Conservation (phyloP, 2,888 invertebrate genomes). For the Cremastinae sp. region DNA sequence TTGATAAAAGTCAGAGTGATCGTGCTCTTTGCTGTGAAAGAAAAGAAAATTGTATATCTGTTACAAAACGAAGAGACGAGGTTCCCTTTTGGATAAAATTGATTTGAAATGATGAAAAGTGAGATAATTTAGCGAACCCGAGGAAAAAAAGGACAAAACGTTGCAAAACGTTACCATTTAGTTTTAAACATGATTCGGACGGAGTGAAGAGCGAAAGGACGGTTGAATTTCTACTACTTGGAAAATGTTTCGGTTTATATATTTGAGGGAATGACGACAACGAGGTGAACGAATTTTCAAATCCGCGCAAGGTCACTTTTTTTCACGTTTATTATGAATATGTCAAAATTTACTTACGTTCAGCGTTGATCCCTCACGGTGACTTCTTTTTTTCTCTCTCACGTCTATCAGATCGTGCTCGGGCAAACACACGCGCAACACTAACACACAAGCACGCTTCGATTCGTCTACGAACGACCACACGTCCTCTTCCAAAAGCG, state of each 20-base stretch:
- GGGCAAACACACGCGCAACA: constrained; percentile 61
- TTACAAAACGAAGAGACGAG: neutral
- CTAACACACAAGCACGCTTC: constrained; percentile 57
- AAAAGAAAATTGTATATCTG: constrained; percentile 51
- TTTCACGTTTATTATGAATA: constrained; percentile 57
- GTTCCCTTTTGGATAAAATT: neutral
- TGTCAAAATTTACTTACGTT: constrained; percentile 68
- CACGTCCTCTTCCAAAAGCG: constrained; percentile 44
- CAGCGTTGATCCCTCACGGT: constrained; percentile 64
- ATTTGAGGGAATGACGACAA: constrained; percentile 32
- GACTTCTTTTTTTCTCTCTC: constrained; percentile 70
- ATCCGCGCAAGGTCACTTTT: constrained; percentile 64
- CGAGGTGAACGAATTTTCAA: constrained; percentile 39
- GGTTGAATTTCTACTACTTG: constrained; percentile 59
- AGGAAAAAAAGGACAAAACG: constrained; percentile 12
- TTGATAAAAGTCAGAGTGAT: constrained; percentile 77
- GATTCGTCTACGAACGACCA: constrained; percentile 8
- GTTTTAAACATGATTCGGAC: constrained; percentile 73
- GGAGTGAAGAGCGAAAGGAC: constrained; percentile 48
- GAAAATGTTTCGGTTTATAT: constrained; percentile 41
- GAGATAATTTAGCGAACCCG: constrained; percentile 5
- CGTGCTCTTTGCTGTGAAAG: constrained; percentile 77
- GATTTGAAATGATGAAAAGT: constrained; percentile 8
- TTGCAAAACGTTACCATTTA: constrained; percentile 73
- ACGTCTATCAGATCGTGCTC: constrained; percentile 57